Conservation (phyloP, 2,113 vertebrate genomes). For the Tragelaphus buxtoni region DNA sequence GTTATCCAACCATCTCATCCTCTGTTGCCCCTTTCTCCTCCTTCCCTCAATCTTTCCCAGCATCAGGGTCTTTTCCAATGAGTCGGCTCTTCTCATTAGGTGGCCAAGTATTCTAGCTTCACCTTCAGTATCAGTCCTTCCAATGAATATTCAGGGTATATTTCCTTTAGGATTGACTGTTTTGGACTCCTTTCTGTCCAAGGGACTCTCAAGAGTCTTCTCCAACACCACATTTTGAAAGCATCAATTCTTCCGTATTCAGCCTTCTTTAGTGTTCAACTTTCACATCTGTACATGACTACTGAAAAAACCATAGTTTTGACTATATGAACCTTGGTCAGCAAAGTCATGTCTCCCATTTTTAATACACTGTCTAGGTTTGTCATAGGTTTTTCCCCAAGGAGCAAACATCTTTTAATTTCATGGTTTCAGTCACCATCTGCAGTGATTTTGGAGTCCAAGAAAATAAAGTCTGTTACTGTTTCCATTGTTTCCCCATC, state of each 20-base stretch:
- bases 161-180: background rate
- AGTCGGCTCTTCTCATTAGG: rapidly evolving
- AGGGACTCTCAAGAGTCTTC: background rate
- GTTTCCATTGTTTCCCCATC: background rate
- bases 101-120: background rate
- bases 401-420: background rate
- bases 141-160: background rate
- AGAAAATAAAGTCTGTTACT: background rate
- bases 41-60: background rate
- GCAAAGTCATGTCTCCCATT: background rate
- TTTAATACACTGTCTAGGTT: background rate
- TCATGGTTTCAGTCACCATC: background rate
- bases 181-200: background rate
- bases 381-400: background rate
- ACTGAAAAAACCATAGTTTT: background rate
- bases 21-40: background rate
- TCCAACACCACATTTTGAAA: background rate
- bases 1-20: background rate
- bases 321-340: background rate
- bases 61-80: background rate
- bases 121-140: background rate
- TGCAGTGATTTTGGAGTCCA: background rate
- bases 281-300: background rate
- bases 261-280: background rate
- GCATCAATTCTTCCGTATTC: background rate